Evolutionary conservation across 2,797 vertebrate species (phyloP).

Genomic region (Pagetopsis macropterus): DNA sequence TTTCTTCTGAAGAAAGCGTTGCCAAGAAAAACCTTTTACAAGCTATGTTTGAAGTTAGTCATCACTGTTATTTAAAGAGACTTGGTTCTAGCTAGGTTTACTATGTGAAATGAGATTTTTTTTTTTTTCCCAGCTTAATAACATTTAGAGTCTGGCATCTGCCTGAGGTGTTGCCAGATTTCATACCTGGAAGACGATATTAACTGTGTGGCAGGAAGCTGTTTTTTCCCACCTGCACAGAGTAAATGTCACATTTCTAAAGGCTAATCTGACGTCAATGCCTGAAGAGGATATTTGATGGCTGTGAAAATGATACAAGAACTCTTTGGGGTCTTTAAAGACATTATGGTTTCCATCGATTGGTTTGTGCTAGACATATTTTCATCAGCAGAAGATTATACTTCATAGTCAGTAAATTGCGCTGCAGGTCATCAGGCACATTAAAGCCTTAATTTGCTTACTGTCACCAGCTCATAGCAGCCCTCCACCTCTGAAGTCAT

Average conservation of each 20-base stretch:
- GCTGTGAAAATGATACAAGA: constrained; percentile 11
- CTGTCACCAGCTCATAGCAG: constrained; percentile 31
- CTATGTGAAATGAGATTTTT: constrained; percentile 20
- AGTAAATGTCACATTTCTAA: constrained; percentile 32
- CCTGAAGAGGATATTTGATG: constrained; percentile 12
- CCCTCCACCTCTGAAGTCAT: constrained; percentile 5
- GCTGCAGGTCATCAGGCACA: constrained; percentile 25
- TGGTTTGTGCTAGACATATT: constrained; percentile 11
- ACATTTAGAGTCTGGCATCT: constrained; percentile 22
- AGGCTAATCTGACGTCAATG: constrained; percentile 3
- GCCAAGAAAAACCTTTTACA: constrained; percentile 29
- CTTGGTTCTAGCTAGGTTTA: constrained; percentile 7
- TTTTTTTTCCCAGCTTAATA: constrained; percentile 12
- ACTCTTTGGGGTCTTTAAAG: background rate
- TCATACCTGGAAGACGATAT: constrained; percentile 18
- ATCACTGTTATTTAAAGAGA: constrained; percentile 25
- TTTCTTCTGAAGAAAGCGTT: constrained; percentile 3
- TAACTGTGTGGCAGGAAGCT: constrained; percentile 6
- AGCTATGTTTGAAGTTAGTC: constrained; percentile 14
- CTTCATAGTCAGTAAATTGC: constrained; percentile 6
- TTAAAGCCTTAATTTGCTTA: constrained; percentile 56
- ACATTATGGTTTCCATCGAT: background rate
- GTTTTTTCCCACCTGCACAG: constrained; percentile 8
- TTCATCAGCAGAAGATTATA: constrained; percentile 10
- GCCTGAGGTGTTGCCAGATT: constrained; percentile 5